phyloP scores from a whole-genome alignment of 2,888 invertebrate genomes.

The Melanostoma mellinum region DNA sequence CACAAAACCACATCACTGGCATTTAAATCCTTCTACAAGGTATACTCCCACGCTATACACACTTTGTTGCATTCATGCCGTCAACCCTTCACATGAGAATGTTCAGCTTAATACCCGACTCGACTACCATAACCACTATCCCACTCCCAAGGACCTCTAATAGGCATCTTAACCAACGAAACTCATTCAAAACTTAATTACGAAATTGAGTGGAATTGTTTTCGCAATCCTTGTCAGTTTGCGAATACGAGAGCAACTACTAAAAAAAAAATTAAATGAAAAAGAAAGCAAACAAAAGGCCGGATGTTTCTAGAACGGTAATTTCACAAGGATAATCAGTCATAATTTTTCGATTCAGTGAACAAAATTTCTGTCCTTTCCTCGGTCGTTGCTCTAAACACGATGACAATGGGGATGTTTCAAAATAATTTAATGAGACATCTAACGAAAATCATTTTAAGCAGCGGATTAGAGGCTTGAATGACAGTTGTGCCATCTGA shows the following conservation, averaged over 20 bases:
- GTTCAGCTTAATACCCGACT: not conserved
- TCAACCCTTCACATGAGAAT: not conserved
- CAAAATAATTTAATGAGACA: conserved; percentile 71
- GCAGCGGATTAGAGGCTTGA: conserved; percentile 59
- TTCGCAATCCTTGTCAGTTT: conserved; percentile 34
- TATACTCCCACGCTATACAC: too few relatives aligned
- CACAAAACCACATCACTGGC: too few relatives aligned
- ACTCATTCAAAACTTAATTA: conserved; percentile 64
- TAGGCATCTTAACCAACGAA: conserved; percentile 39
- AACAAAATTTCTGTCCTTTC: conserved; percentile 48
- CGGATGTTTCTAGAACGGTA: conserved; percentile 18
- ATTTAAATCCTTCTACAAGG: too few relatives aligned
- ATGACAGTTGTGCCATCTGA: conserved; percentile 64
- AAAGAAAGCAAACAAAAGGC: conserved; percentile 39
- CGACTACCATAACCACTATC: not conserved
- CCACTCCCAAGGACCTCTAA: conserved; percentile 10
- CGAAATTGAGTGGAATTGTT: conserved; percentile 63
- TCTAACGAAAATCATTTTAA: conserved; percentile 70
- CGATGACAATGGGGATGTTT: conserved; percentile 60
- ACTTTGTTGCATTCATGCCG: conserved; percentile 32
- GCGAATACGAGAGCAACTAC: not conserved
- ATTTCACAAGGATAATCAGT: conserved; percentile 64
- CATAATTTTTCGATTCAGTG: conserved; percentile 67
- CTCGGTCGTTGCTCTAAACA: conserved; percentile 17
- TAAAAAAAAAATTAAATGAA: not conserved